phyloP scores from a whole-genome alignment of 2,888 invertebrate species.

The Lasius fuliginosus region DNA sequence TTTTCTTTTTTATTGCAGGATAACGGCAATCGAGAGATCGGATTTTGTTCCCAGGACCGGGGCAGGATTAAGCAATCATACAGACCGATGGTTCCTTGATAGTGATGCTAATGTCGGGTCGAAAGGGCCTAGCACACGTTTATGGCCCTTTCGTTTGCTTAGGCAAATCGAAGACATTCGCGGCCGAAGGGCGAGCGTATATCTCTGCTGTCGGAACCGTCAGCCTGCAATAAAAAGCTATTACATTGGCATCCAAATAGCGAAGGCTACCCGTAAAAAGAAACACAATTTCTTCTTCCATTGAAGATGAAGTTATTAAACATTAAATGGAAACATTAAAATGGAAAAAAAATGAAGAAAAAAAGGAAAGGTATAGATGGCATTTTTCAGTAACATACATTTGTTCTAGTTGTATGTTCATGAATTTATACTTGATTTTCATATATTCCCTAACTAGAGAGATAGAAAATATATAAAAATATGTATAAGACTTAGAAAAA shows the following conservation, averaged over 20 bases:
- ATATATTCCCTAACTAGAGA: neutral
- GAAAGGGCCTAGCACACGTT: constrained; percentile 75
- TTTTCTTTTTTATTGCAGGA: constrained; percentile 9
- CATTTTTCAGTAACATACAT: neutral
- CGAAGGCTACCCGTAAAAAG: constrained; percentile 50
- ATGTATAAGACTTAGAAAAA: neutral
- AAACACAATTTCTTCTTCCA: neutral
- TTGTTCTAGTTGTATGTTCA: neutral
- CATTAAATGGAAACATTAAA: neutral
- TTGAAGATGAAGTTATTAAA: neutral
- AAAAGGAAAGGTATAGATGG: neutral
- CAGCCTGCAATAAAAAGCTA: constrained; percentile 70
- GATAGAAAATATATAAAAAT: neutral
- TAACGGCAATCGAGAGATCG: constrained; percentile 67
- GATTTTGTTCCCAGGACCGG: constrained; percentile 75
- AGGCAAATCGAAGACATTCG: constrained; percentile 76
- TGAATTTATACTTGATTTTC: neutral
- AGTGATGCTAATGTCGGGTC: constrained; percentile 82
- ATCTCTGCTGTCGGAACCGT: constrained; percentile 56
- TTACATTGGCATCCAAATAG: constrained; percentile 62
- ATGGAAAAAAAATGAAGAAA: neutral
- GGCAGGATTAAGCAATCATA: constrained; percentile 82
- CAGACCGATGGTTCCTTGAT: constrained; percentile 81
- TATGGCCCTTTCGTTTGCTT: constrained; percentile 79
- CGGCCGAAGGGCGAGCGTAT: constrained; percentile 63